Evolutionary conservation across 2,888 invertebrate species (phyloP).

Genomic region (Sceliomorpha sp.): DNA sequence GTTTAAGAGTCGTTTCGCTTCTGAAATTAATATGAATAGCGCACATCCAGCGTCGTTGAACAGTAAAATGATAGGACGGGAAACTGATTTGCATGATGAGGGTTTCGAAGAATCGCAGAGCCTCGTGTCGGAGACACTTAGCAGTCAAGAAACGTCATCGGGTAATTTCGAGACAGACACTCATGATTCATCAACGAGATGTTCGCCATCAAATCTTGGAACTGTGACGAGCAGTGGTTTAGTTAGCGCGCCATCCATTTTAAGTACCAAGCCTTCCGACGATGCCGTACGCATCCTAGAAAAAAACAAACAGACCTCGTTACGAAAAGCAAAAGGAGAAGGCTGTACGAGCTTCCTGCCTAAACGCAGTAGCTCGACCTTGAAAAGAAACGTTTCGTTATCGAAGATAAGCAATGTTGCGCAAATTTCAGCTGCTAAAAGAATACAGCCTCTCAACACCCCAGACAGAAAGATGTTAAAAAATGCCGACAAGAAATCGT

Average conservation of each 20-base stretch:
- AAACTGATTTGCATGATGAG: slow-evolving; percentile 91
- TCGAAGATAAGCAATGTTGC: slow-evolving; percentile 37
- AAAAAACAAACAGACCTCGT: slow-evolving; percentile 19
- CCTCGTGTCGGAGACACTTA: slow-evolving; percentile 91
- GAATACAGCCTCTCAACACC: slow-evolving; percentile 48
- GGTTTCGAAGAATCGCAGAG: slow-evolving; percentile 95
- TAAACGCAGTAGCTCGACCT: slow-evolving; percentile 66
- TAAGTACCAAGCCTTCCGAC: slow-evolving; percentile 9
- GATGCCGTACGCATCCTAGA: background rate
- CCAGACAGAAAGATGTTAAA: too few species aligned
- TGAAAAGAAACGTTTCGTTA: slow-evolving; percentile 57
- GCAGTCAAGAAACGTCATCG: slow-evolving; percentile 92
- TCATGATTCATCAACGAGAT: slow-evolving; percentile 80
- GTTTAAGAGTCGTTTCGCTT: slow-evolving; percentile 47
- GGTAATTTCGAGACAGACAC: slow-evolving; percentile 85
- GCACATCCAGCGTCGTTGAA: slow-evolving; percentile 73
- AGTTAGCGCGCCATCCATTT: background rate
- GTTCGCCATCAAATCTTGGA: slow-evolving; percentile 73
- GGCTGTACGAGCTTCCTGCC: slow-evolving; percentile 69
- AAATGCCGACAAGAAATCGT: too few species aligned
- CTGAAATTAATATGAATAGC: slow-evolving; percentile 81
- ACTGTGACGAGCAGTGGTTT: slow-evolving; percentile 9
- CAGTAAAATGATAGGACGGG: slow-evolving; percentile 78
- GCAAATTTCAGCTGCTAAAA: slow-evolving; percentile 15
- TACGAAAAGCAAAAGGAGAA: slow-evolving; percentile 41